Evolutionary conservation across 2,797 vertebrate species (phyloP).

Genomic region (Calcarius lapponicus): DNA sequence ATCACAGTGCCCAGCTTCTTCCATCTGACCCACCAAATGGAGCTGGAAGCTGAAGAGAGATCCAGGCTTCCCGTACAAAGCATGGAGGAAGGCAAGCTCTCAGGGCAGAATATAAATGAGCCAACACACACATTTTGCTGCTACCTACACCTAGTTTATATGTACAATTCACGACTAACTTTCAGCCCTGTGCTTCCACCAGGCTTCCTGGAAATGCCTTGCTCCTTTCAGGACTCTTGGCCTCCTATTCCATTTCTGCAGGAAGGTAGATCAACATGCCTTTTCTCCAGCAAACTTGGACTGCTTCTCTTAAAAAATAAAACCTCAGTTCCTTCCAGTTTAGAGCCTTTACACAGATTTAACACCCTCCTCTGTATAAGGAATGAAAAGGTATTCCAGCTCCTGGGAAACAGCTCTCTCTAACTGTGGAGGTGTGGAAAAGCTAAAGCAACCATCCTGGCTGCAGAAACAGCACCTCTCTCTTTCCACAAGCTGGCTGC

Average conservation of each 20-base stretch:
- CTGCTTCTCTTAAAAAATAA: background rate
- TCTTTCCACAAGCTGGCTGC: background rate
- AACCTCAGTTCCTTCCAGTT: background rate
- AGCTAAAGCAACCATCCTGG: background rate
- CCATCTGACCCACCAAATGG: background rate
- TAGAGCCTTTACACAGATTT: background rate
- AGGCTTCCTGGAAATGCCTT: background rate
- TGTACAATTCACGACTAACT: background rate
- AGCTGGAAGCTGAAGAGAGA: background rate
- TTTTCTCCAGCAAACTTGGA: background rate
- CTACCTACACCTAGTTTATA: background rate
- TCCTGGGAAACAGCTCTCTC: background rate
- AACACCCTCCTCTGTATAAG: background rate
- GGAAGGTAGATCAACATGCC: background rate
- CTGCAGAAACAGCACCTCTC: background rate
- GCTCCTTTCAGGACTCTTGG: background rate
- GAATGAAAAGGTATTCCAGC: background rate
- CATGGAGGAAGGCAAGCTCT: background rate
- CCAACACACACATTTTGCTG: background rate
- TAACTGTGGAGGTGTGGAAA: background rate
- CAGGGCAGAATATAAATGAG: background rate
- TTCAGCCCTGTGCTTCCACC: background rate
- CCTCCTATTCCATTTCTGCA: background rate
- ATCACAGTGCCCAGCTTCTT: background rate
- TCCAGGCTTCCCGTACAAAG: background rate